Evolutionary conservation across 1,140 invertebrate genomes (phyloP), one percentile per base, ranked within the genome.

Genomic region (Drosophila tsacasi): DNA sequence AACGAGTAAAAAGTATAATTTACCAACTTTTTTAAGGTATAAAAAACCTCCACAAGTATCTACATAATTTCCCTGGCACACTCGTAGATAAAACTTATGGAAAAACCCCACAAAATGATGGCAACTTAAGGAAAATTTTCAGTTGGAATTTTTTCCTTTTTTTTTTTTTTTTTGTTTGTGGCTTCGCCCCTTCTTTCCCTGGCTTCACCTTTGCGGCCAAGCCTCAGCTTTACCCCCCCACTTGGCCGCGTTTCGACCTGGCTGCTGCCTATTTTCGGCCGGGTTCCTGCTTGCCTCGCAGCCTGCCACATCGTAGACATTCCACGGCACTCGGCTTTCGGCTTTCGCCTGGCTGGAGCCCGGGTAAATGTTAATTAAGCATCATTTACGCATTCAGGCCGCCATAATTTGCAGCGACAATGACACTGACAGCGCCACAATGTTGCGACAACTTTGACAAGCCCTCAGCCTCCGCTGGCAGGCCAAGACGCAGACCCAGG

Each of bases 341-440:
- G 5, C 60, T 35, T 37, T 42, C 50, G 73, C 71, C 49, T 57
- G 75, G 63, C 69, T 77, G 75, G 63, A 67, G 64, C 58, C 64
- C 60, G 78, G 64, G 83, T 83, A 79, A 87, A 87, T 87, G 83
- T 87, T 87, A 87, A 87, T 87, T 87, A 87, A 86, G 83, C 83
- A 86, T 86, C 80, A 86, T 86, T 86, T 86, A 86, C 83, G 83
- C 83, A 86, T 86, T 86, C 84, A 77, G 83, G 84, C 84, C 80
- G 84, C 84, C 83, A 86, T 86, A 86, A 86, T 86, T 86, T 82
- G 83, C 83, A 83, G 65, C 42, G 83, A 86, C 83, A 89, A 89
- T 82, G 61, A 77, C 75, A 77, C 75, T 77, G 75, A 77, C 75
- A 77, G 76, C 67, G 76, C 76, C 69, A 86, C 78, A 85, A 85